Conservation (phyloP, 2,113 vertebrate species). For the Montifringilla adamsi region DNA sequence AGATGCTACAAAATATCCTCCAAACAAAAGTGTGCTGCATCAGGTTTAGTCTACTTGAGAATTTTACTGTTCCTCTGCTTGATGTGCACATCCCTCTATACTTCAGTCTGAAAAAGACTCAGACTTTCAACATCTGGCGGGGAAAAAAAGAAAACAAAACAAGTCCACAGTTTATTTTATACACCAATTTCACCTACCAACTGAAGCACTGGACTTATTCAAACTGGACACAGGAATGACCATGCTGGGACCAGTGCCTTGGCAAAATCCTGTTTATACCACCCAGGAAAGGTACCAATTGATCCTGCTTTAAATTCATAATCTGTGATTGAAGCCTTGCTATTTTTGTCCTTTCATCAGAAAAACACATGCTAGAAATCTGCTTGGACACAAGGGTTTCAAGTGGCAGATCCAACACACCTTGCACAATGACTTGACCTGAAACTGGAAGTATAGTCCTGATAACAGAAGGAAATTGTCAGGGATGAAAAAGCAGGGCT, state of each 20-base stretch:
- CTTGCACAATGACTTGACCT: not conserved
- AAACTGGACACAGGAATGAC: not conserved
- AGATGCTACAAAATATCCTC: not conserved
- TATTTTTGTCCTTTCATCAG: not conserved
- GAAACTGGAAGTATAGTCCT: not conserved
- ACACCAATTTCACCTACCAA: not conserved
- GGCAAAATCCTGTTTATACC: not conserved
- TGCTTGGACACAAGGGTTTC: not conserved
- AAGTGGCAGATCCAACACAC: not conserved
- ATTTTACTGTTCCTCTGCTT: not conserved
- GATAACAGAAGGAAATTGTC: not conserved
- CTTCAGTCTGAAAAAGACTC: not conserved
- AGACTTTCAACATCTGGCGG: fast-evolving
- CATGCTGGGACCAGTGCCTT: not conserved
- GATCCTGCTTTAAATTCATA: not conserved
- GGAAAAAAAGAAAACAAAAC: not conserved
- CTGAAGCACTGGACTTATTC: not conserved
- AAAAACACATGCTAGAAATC: not conserved
- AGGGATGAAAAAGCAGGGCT: not conserved
- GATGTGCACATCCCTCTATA: not conserved
- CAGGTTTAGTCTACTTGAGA: not conserved
- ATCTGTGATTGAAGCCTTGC: not conserved
- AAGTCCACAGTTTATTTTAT: not conserved
- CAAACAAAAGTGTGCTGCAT: not conserved
- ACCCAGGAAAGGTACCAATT: not conserved